Base-by-base conservation (phyloP, 2,113 vertebrate species). In the Cygnus buccinator region DNA sequence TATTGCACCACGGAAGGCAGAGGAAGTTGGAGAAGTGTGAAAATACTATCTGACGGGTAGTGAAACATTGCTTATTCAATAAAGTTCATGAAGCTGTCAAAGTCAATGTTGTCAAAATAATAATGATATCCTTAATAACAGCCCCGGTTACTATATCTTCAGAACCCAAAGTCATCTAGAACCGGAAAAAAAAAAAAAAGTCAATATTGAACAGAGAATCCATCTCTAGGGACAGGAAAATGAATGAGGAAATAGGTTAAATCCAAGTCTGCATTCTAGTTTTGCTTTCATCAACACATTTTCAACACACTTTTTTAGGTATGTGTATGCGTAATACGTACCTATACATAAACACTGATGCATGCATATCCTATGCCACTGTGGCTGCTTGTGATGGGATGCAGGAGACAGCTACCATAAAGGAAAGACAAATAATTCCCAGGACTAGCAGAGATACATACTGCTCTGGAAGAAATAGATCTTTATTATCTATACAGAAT, bases 11-110 rank as follows among this genome's bases (percentile, higher is more conserved):
- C 3, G 61, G 54, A 55, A 75, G 20, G 44, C 58, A 76, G 39
- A 78, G 43, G 71, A 87, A 50, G 62, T 29, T 58, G 50, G 33
- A n/a, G 73, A 91, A 73, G 39, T 44, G 44, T 44, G 63, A 82
- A 84, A 92, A 75, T 61, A n/a, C 58, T 65, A 4, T 37, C 68
- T 70, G 62, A 62, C 68, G 59, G 35, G 54, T 79, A 79, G 81
- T n/a, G 58, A 93, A 58, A 61, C 44, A 84, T 57, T 25, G 10
- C 80, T 54, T 78, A 74, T 46, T 91, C 59, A 83, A 18, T 71
- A 48, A 93, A 90, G 57, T 94, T 91, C 82, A 83, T 59, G 19
- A 80, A 85, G 25, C 21, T 85, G 50, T 91, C 93, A 82, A 61
- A 76, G 50, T 58, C 70, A 43, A 58, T 80, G 37, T 29, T 78